phyloP scores from a whole-genome alignment of 1,140 invertebrate species.

The Zophobas morio region DNA sequence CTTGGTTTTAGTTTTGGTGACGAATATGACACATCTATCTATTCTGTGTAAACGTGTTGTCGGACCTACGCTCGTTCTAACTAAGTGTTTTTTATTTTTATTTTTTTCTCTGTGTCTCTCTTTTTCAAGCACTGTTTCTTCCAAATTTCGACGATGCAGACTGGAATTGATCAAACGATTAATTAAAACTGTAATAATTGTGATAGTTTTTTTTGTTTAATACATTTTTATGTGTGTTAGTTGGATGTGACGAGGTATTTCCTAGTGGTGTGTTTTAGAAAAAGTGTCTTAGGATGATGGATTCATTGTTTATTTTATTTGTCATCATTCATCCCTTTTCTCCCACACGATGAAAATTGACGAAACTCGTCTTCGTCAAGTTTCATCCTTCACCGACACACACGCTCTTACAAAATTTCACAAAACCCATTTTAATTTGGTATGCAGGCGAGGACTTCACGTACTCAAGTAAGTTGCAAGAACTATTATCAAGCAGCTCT shows the following conservation, averaged over 20 bases:
- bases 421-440: constrained; percentile 46
- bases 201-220: constrained; percentile 1
- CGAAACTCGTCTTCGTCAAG: background rate
- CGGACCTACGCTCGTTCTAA: background rate
- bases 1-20: constrained; percentile 12
- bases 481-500: constrained; percentile 27
- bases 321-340: constrained; percentile 11
- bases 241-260: constrained; percentile 13
- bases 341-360: background rate
- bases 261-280: constrained; percentile 29
- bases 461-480: constrained; percentile 62
- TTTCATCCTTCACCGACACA: background rate
- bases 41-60: background rate
- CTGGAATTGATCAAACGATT: too few relatives aligned
- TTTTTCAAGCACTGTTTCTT: constrained; percentile 29
- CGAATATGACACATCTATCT: constrained; percentile 16
- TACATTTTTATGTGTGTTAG: constrained; percentile 18
- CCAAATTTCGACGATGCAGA: background rate
- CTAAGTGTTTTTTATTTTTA: constrained; percentile 27
- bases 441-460: constrained; percentile 63
- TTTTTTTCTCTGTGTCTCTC: background rate
- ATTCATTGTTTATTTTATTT: constrained; percentile 5
- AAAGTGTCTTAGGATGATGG: constrained; percentile 27
- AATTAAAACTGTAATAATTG: too few relatives aligned
- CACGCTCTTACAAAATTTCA: constrained; percentile 36